phyloP scores from a whole-genome alignment of 2,888 invertebrate genomes.

The Plagodis pulveraria region DNA sequence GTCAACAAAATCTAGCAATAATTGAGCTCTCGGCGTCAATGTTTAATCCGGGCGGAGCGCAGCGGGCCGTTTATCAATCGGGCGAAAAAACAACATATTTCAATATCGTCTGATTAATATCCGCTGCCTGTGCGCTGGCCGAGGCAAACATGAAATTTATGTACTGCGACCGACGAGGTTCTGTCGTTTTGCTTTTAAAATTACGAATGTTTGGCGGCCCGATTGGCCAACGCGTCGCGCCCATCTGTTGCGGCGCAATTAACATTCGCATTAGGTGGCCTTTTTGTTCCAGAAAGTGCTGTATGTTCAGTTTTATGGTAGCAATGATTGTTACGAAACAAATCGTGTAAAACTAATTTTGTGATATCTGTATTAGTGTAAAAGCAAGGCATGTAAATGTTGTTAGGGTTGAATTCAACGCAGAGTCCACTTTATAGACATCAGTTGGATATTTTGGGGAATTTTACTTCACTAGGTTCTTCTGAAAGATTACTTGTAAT shows the following conservation, averaged over 20 bases:
- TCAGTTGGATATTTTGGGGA: too few species aligned
- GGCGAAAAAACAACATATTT: slow-evolving; percentile 84
- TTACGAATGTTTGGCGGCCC: slow-evolving; percentile 82
- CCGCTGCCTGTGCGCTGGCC: slow-evolving; percentile 80
- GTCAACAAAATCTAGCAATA: slow-evolving; percentile 58
- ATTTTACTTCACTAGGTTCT: too few species aligned
- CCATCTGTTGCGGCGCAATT: slow-evolving; percentile 81
- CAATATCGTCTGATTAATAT: slow-evolving; percentile 85
- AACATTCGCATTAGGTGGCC: slow-evolving; percentile 70
- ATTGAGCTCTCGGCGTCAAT: slow-evolving; percentile 76
- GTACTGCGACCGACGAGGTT: slow-evolving; percentile 80
- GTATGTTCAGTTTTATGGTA: slow-evolving; percentile 32
- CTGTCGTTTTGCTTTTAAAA: slow-evolving; percentile 84
- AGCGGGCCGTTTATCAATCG: slow-evolving; percentile 81
- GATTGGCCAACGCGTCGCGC: slow-evolving; percentile 74
- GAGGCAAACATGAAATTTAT: slow-evolving; percentile 84
- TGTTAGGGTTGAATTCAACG: too few species aligned
- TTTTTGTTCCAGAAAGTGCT: slow-evolving; percentile 28
- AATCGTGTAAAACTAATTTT: neutral
- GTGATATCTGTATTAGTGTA: too few species aligned
- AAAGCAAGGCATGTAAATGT: too few species aligned
- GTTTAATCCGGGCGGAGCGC: slow-evolving; percentile 76
- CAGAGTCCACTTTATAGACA: too few species aligned
- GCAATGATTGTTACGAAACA: slow-evolving; percentile 51
- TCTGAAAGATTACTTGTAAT: too few species aligned